phyloP scores from a whole-genome alignment of 2,113 vertebrate genomes.

The Lepus americanus region DNA sequence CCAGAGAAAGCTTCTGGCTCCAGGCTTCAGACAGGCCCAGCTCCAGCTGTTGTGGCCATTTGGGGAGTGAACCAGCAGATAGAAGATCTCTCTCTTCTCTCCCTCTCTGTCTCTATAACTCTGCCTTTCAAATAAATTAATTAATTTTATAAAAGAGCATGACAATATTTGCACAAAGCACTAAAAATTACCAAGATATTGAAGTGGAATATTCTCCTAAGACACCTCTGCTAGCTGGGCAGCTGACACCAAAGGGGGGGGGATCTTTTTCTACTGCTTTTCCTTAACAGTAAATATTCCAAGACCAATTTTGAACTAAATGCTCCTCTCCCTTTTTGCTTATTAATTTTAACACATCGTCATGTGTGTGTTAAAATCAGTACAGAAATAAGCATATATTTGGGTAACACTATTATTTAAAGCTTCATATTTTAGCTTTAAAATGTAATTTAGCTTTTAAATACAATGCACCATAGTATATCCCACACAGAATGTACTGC shows the following conservation, averaged over 20 bases:
- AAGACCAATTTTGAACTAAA: neutral
- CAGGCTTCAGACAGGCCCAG: too few relatives aligned
- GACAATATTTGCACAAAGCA: neutral
- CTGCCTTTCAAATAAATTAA: too few relatives aligned
- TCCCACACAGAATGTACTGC: neutral
- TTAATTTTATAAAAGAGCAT: too few relatives aligned
- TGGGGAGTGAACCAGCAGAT: too few relatives aligned
- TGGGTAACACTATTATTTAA: neutral
- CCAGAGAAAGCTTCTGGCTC: too few relatives aligned
- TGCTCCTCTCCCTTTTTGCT: neutral
- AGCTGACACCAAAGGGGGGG: neutral
- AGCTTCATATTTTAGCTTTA: conserved; percentile 9
- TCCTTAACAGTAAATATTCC: neutral
- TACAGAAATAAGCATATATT: neutral
- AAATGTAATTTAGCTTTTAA: neutral
- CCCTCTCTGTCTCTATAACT: too few relatives aligned
- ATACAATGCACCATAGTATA: neutral
- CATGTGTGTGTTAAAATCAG: neutral
- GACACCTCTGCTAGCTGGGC: neutral
- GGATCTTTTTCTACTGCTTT: neutral
- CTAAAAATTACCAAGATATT: neutral
- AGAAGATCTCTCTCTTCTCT: too few relatives aligned
- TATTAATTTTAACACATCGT: conserved; percentile 33
- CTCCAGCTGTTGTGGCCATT: too few relatives aligned
- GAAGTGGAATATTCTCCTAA: neutral